phyloP scores from a whole-genome alignment of 2,113 vertebrate species.

The Nycticebus coucang region DNA sequence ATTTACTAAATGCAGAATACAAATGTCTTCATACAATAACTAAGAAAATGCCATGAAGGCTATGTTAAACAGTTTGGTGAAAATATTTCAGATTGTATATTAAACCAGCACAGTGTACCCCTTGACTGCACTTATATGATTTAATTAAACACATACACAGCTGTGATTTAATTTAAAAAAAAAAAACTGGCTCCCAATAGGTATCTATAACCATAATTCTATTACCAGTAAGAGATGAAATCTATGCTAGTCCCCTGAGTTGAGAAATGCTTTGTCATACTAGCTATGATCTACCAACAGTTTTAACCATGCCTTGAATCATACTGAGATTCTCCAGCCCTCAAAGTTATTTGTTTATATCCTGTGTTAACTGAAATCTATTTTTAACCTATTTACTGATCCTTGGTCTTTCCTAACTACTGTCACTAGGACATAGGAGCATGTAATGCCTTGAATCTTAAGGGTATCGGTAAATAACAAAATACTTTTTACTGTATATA shows the following conservation, averaged over 20 bases:
- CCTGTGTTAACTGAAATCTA: neutral
- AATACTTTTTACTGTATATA: constrained; percentile 2
- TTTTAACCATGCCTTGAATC: neutral
- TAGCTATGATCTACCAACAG: neutral
- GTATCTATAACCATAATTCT: neutral
- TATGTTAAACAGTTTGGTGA: no score
- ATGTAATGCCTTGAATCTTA: neutral
- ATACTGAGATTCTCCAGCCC: neutral
- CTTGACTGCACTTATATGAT: no score
- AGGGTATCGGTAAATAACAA: constrained; percentile 21
- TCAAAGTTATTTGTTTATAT: neutral
- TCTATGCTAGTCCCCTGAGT: neutral
- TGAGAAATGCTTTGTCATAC: neutral
- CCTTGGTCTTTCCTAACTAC: neutral
- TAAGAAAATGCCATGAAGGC: no score
- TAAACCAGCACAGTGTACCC: no score
- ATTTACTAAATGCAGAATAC: no score
- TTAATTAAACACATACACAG: no score
- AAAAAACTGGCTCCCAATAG: neutral
- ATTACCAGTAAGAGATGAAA: neutral
- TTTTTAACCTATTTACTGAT: neutral
- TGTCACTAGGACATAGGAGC: neutral
- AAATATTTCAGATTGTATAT: no score
- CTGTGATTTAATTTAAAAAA: no score
- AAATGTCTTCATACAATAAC: no score